A percentile compares a stretch with the other conserved stretches of the same genome.
Conservation (phyloP, 2,113 vertebrate genomes). For the Corvus moneduloides region DNA sequence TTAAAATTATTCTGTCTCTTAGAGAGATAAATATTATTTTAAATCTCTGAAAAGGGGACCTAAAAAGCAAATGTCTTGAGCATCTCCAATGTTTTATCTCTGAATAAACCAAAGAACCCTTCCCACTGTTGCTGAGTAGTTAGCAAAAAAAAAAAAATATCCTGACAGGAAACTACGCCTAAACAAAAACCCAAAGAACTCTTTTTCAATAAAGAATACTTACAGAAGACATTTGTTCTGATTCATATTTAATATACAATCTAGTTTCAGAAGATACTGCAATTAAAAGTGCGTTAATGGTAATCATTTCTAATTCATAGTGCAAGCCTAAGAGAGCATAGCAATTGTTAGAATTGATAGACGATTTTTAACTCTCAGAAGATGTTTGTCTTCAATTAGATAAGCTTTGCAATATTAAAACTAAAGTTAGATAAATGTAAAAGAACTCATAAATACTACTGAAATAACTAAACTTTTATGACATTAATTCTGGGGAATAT, state of each 20-base stretch:
- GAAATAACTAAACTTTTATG: not conserved
- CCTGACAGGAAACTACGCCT: not conserved
- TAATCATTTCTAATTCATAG: constrained; percentile 15
- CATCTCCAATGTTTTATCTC: not conserved
- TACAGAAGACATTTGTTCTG: not conserved
- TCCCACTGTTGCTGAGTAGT: not conserved
- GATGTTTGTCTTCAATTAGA: not conserved
- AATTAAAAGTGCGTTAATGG: constrained; percentile 37
- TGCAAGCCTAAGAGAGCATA: not conserved
- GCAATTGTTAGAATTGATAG: not conserved
- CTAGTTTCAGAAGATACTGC: not conserved
- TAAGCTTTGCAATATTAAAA: not conserved
- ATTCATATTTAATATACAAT: constrained; percentile 25
- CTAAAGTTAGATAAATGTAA: not conserved
- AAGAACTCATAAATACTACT: not conserved
- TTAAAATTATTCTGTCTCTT: not conserved
- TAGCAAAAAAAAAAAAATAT: not conserved
- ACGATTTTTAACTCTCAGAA: not conserved
- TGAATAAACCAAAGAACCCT: not conserved
- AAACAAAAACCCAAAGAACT: not conserved
- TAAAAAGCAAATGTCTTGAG: not conserved
- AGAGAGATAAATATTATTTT: not conserved
- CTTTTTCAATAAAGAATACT: not conserved
- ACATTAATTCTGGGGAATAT: not conserved
- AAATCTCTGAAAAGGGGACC: not conserved